Evolutionary conservation across 2,113 vertebrate species (phyloP), one percentile per base, ranked within the genome.

Genomic region (Lampris incognitus): DNA sequence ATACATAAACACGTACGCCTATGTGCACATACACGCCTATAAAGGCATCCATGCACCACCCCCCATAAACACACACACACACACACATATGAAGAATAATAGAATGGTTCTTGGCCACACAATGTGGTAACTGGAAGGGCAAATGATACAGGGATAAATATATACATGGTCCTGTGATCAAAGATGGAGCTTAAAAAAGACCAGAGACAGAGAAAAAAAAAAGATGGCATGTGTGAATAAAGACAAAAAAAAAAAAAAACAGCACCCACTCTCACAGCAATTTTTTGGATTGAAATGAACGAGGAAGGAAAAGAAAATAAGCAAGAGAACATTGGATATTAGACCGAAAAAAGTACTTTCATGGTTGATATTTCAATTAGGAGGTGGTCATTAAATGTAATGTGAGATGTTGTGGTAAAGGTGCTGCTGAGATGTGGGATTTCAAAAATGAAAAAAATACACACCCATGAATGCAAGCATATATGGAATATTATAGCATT

Each of bases 131-230:
- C 84, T 78, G 59, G 41, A 76, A 49, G 48, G 13, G 84, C 66
- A 79, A 84, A 62, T 41, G 79, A 86, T 75, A 78, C 60, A 55
- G 24, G 24, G 24, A 24, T 24, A 24, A 24, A 24, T 24, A 24
- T 74, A 62, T 41, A 70, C 75, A 72, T 63, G 71, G 66, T 69
- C 69, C 67, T 77, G 76, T 83, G 82, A 88, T 81, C 77, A 71
- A 87, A 69, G 81, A 81, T 65, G 3, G 46, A 65, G 78, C 67
- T 13, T 9, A 50, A 9, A 55, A 52, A 55, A 52, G 65, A 42
- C 10, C 36, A 13, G 65, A 52, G 10, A 40, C 1, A 52, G 66
- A 52, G 59, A 63, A 48, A 2, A 11, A 42, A 67, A 39, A 54
- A 51, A 67, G n/a, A 55, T n/a, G 24, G 48, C 4, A 49, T 49